phyloP scores from a whole-genome alignment of 2,888 invertebrate genomes.

The Hydropsyche betteni region DNA sequence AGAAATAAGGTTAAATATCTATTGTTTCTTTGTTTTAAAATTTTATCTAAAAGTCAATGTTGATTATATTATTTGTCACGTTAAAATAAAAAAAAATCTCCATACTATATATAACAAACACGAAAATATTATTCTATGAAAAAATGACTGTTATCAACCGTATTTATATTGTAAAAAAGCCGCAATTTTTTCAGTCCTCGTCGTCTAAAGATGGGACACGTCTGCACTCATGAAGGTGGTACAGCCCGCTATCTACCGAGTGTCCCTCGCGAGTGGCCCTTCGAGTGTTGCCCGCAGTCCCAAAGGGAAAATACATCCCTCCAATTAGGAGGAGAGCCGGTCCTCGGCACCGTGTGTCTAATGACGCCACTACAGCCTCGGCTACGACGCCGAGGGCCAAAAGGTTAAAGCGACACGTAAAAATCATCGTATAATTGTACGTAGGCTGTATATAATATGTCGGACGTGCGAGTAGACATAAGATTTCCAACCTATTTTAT shows the following conservation, averaged over 20 bases:
- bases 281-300: slow-evolving; percentile 36
- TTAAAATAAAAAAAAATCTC: no score
- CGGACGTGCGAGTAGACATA: no score
- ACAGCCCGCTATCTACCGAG: not conserved
- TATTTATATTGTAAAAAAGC: no score
- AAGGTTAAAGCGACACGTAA: slow-evolving; percentile 32
- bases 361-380: slow-evolving; percentile 49
- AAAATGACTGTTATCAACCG: no score
- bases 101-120: no score
- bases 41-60: not conserved
- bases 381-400: slow-evolving; percentile 18
- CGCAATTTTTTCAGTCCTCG: no score
- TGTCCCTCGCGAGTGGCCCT: slow-evolving; percentile 10
- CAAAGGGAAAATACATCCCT: slow-evolving; percentile 50
- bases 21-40: no score
- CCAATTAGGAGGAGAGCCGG: slow-evolving; percentile 48
- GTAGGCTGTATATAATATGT: no score
- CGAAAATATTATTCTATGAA: no score
- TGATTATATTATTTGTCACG: not conserved
- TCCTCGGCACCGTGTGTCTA: slow-evolving; percentile 45
- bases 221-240: no score
- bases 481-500: no score
- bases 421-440: slow-evolving; percentile 25
- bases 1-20: no score
- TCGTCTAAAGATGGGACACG: slow-evolving; percentile 11